Percentiles rank a stretch among this genome's conserved stretches.
Evolutionary conservation across 2,797 vertebrate genomes (phyloP).

Genomic region (Peromyscus aztecus): DNA sequence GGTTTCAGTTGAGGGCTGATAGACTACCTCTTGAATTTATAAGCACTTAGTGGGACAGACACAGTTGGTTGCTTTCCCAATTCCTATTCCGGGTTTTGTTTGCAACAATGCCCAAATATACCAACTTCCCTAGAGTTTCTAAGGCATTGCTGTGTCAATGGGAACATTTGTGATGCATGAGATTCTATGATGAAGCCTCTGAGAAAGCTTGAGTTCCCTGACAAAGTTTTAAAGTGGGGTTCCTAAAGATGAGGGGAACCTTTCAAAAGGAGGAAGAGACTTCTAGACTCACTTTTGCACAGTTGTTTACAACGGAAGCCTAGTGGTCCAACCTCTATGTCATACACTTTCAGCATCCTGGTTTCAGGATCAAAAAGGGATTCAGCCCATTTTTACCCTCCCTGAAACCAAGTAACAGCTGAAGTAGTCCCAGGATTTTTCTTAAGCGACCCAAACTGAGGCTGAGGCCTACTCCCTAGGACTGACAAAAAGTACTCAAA

Average conservation of each 20-base stretch:
- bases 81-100: slow-evolving; percentile 6
- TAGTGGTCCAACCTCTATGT: neutral
- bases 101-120: slow-evolving; percentile 4
- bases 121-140: neutral
- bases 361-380: neutral
- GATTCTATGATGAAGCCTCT: neutral
- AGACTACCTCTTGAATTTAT: neutral
- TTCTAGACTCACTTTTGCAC: slow-evolving; percentile 2
- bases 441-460: neutral
- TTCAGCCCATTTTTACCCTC: neutral
- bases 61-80: neutral
- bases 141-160: neutral
- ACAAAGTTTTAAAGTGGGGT: neutral
- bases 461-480: neutral
- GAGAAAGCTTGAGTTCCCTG: neutral
- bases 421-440: neutral
- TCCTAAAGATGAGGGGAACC: neutral
- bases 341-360: neutral
- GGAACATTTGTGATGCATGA: neutral
- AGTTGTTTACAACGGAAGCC: neutral
- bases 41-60: neutral
- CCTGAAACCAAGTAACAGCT: neutral
- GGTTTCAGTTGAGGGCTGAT: slow-evolving; percentile 3
- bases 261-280: slow-evolving; percentile 37
- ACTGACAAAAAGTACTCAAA: neutral